A percentile compares a stretch with the other conserved stretches of the same genome.
Conservation (phyloP, 2,113 vertebrate genomes). For the Silurus asotus region DNA sequence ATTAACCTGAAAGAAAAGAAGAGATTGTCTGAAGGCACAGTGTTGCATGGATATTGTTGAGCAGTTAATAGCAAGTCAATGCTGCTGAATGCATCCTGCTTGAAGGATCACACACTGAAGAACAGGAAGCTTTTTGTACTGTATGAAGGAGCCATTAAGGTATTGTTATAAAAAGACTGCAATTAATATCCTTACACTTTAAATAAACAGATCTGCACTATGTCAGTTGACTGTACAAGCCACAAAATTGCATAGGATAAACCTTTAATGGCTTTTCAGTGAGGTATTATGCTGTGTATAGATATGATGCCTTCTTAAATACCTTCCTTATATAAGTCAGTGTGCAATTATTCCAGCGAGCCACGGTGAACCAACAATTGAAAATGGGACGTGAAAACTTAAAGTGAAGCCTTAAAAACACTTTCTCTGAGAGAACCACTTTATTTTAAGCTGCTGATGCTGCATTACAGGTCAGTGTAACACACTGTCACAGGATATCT, state of each 20-base stretch:
- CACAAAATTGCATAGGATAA: too few relatives aligned
- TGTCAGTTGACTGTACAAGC: background rate
- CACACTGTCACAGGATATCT: background rate
- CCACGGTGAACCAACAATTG: too few relatives aligned
- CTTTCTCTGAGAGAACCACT: background rate
- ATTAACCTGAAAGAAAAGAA: conserved; percentile 80
- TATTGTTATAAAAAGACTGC: background rate
- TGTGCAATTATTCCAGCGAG: too few relatives aligned
- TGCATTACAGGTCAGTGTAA: background rate
- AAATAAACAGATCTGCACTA: background rate
- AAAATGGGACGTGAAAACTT: too few relatives aligned
- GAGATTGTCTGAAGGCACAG: conserved; percentile 4
- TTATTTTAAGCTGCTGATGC: background rate
- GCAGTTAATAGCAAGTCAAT: conserved; percentile 36
- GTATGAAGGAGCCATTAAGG: background rate
- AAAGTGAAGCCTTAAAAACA: background rate
- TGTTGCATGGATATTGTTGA: conserved; percentile 2
- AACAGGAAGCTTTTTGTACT: background rate
- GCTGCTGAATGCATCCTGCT: conserved; percentile 41
- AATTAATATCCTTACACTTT: background rate
- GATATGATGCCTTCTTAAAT: too few relatives aligned
- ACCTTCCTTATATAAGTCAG: too few relatives aligned
- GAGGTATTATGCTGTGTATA: too few relatives aligned
- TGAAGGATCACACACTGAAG: conserved; percentile 33
- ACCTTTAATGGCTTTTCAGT: too few relatives aligned